These are phyloP conservation scores for Clarias laeviceps DNA, from an alignment of 2,797 vertebrate species.

Conservation along the genomic window DNA sequence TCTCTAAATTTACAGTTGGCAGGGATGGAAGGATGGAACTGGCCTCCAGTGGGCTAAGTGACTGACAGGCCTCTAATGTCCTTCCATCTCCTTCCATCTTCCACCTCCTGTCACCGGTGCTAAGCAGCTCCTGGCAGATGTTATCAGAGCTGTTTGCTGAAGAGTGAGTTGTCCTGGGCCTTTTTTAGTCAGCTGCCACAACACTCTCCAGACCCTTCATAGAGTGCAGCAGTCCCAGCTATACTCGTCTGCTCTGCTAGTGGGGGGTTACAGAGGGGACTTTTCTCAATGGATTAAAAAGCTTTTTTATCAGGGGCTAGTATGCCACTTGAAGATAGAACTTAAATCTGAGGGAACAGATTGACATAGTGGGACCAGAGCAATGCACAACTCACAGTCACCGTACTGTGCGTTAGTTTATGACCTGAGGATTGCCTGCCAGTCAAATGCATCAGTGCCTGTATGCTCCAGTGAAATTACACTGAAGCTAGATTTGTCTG, in stretches of 20 bases:
- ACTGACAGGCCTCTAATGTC: constrained; percentile 73
- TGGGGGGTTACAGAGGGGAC: constrained; percentile 63
- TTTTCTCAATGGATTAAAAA: constrained; percentile 77
- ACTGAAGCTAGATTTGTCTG: background rate
- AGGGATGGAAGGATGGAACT: constrained; percentile 17
- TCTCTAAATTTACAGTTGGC: constrained; percentile 39
- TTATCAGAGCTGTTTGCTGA: constrained; percentile 74
- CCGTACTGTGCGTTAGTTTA: constrained; percentile 2
- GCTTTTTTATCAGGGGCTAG: constrained; percentile 75
- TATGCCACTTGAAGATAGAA: constrained; percentile 72
- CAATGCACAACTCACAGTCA: constrained; percentile 1
- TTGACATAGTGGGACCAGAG: constrained; percentile 56
- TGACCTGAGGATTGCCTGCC: constrained; percentile 34
- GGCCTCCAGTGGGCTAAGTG: constrained; percentile 49
- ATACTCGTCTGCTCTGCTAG: constrained; percentile 45
- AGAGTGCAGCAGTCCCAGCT: constrained; percentile 66
- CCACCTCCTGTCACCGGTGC: constrained; percentile 64
- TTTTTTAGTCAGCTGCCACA: constrained; percentile 69
- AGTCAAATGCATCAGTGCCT: background rate
- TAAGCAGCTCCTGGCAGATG: constrained; percentile 70
- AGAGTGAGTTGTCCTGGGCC: constrained; percentile 68
- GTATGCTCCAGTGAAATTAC: background rate
- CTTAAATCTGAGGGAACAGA: constrained; percentile 70
- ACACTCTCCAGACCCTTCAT: constrained; percentile 77
- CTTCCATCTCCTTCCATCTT: constrained; percentile 71